Conservation (phyloP, 1,140 invertebrate genomes). For the Babylonia areolata region DNA sequence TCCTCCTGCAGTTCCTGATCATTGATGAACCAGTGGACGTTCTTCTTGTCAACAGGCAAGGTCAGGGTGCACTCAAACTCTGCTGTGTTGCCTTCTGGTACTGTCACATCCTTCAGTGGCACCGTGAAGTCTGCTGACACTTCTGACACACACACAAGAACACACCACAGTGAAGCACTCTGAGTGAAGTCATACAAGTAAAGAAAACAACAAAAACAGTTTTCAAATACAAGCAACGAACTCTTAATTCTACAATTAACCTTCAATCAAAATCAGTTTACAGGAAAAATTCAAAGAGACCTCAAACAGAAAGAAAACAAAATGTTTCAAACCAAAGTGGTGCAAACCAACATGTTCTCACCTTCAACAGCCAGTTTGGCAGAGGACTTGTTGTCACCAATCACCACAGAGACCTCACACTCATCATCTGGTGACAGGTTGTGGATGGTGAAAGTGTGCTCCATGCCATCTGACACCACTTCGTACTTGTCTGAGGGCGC, state of each 20-base stretch:
- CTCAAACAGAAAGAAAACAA: no score
- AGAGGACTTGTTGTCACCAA: conserved; percentile 66
- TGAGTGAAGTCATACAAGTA: not conserved
- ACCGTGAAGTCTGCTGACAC: conserved; percentile 57
- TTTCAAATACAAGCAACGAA: no score
- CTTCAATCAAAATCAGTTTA: not conserved
- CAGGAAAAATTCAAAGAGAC: not conserved
- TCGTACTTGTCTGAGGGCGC: conserved; percentile 79
- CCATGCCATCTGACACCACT: conserved; percentile 58
- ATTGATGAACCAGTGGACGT: conserved; percentile 73
- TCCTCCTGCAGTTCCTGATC: conserved; percentile 69
- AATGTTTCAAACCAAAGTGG: no score
- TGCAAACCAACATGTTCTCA: conserved; percentile 39
- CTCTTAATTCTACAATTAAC: no score
- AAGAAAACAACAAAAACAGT: not conserved
- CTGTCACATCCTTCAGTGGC: conserved; percentile 63
- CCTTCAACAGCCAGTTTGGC: conserved; percentile 69
- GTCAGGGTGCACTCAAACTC: conserved; percentile 96
- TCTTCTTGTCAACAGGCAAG: conserved; percentile 82
- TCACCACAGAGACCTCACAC: conserved; percentile 66
- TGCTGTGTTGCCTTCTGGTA: conserved; percentile 87
- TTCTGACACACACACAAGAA: conserved; percentile 44
- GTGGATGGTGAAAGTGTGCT: conserved; percentile 67
- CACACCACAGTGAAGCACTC: not conserved
- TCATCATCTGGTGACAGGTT: conserved; percentile 62